These are phyloP conservation scores for Helicoverpa assulta DNA, from an alignment of 2,888 invertebrate genomes.

Conservation along the genomic window DNA sequence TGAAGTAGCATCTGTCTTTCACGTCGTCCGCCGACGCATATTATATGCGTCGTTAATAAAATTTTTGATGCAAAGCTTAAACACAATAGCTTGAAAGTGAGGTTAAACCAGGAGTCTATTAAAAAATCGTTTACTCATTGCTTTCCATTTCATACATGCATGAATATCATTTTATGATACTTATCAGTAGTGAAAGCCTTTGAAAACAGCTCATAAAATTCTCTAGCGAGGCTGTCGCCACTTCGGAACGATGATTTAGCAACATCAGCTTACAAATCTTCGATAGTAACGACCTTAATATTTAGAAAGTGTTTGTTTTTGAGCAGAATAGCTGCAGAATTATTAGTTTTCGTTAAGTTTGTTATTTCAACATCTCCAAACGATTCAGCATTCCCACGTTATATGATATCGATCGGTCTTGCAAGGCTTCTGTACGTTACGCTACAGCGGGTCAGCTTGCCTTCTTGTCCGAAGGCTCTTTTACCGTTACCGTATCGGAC, in stretches of 20 bases:
- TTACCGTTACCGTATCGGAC: conserved; percentile 79
- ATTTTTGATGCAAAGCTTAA: conserved; percentile 10
- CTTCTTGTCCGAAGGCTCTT: conserved; percentile 72
- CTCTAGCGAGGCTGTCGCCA: conserved; percentile 54
- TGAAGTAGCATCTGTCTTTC: conserved; percentile 17
- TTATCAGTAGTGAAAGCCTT: conserved; percentile 67
- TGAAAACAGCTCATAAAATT: conserved; percentile 50
- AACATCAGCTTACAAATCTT: conserved; percentile 59
- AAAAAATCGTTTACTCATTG: conserved; percentile 59
- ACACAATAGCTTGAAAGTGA: conserved; percentile 47
- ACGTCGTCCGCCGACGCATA: conserved; percentile 19
- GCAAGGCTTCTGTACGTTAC: conserved; percentile 83
- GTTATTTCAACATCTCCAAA: conserved; percentile 60
- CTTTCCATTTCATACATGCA: conserved; percentile 59
- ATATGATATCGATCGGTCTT: conserved; percentile 84
- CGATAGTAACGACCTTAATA: conserved; percentile 61
- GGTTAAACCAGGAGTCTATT: conserved; percentile 24
- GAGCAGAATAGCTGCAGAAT: conserved; percentile 37
- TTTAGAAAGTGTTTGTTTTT: conserved; percentile 69
- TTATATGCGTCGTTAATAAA: conserved; percentile 16
- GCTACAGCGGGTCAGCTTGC: conserved; percentile 73
- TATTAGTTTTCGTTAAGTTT: conserved; percentile 39
- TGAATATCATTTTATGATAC: conserved; percentile 43
- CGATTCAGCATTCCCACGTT: conserved; percentile 74
- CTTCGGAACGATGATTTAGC: conserved; percentile 69